These are phyloP conservation scores for Chamaea fasciata DNA, from an alignment of 2,113 vertebrate species.

Conservation along the genomic window DNA sequence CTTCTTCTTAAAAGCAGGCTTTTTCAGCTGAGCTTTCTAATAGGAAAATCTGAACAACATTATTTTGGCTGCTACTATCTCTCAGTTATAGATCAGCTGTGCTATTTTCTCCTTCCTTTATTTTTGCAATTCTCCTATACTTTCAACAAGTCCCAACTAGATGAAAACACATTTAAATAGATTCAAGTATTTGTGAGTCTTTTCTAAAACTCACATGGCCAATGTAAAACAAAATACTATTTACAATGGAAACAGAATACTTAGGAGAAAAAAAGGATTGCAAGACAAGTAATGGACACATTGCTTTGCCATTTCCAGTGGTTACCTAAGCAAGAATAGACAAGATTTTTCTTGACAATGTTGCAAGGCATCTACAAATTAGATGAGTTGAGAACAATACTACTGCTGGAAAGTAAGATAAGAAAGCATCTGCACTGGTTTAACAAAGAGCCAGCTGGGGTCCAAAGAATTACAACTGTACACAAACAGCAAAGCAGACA, in stretches of 20 bases:
- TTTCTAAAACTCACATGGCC: neutral
- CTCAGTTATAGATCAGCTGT: neutral
- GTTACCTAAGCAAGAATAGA: neutral
- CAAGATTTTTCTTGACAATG: neutral
- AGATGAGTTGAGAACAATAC: neutral
- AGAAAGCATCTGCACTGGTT: neutral
- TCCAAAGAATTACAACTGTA: neutral
- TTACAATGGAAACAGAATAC: neutral
- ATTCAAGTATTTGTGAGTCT: neutral
- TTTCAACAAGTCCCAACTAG: neutral
- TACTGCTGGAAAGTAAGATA: constrained; percentile 20
- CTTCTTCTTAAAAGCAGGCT: neutral
- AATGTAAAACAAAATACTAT: neutral
- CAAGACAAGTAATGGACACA: neutral
- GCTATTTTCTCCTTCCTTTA: neutral
- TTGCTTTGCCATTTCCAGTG: neutral
- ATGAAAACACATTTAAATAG: neutral
- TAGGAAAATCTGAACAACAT: neutral
- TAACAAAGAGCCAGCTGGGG: neutral
- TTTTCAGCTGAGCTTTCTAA: neutral
- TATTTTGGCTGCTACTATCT: neutral
- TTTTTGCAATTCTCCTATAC: neutral
- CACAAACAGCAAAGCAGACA: neutral
- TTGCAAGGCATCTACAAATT: neutral
- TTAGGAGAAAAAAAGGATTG: neutral